Evolutionary conservation across 2,888 invertebrate genomes (phyloP).

Genomic region (Nasonia oneida): DNA sequence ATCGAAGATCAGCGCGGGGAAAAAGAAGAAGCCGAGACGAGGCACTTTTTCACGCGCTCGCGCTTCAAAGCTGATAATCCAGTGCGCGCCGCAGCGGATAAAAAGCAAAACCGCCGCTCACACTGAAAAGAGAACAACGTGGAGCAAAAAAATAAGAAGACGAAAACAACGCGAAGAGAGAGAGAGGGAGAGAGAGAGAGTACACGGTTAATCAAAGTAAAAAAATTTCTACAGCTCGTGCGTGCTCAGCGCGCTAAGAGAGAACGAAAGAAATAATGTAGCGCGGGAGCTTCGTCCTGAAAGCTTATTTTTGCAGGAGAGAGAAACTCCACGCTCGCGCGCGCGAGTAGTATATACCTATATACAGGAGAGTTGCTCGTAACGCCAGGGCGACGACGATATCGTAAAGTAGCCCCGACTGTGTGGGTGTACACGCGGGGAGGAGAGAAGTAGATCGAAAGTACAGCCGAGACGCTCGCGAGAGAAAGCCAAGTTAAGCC

Average conservation of each 20-base stretch:
- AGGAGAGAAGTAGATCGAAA: conserved; percentile 10
- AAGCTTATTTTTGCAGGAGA: conserved; percentile 54
- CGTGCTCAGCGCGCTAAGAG: conserved; percentile 17
- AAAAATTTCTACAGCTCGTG: conserved; percentile 16
- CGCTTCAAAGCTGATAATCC: conserved; percentile 40
- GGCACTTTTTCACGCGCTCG: conserved; percentile 7
- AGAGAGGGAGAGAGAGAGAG: background rate
- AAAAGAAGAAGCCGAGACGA: background rate
- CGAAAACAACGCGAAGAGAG: background rate
- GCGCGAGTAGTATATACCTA: background rate
- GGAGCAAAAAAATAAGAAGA: background rate
- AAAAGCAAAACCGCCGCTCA: background rate
- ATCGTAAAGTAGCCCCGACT: conserved; percentile 52
- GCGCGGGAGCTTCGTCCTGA: conserved; percentile 7
- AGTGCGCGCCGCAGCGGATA: background rate
- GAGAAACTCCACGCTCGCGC: background rate
- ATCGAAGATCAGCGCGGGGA: background rate
- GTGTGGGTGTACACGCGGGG: background rate
- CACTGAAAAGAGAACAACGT: conserved; percentile 38
- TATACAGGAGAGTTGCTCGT: conserved; percentile 8
- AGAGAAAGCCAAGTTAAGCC: conserved; percentile 52
- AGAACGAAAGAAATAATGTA: conserved; percentile 54
- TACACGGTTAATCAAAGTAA: conserved; percentile 52
- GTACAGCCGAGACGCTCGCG: conserved; percentile 28
- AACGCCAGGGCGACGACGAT: conserved; percentile 49